Evolutionary conservation across 2,888 invertebrate genomes (phyloP).

Genomic region (Drosophila vallismaia): DNA sequence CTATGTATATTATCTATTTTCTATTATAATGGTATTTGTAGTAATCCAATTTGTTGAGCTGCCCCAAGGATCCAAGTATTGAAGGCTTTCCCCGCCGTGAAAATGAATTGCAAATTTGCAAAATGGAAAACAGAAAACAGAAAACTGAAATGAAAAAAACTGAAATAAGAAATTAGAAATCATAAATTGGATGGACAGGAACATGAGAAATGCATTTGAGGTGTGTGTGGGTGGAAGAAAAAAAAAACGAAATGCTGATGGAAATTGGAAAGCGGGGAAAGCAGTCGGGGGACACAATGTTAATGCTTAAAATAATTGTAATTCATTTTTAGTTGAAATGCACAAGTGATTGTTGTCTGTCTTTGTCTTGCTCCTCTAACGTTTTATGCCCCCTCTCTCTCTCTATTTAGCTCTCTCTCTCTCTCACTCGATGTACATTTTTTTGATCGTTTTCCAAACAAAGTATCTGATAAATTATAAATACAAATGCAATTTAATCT

Average conservation of each 20-base stretch:
- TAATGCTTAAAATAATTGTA: conserved; percentile 42
- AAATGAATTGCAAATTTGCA: background rate
- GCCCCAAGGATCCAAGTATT: conserved; percentile 38
- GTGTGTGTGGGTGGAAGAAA: background rate
- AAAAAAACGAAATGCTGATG: background rate
- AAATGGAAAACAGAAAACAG: background rate
- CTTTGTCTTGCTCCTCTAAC: background rate
- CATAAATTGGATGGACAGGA: conserved; percentile 20
- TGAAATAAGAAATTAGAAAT: background rate
- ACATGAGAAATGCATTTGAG: conserved; percentile 35
- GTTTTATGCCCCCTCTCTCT: too few species aligned
- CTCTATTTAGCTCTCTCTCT: background rate
- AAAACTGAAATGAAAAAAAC: too few species aligned
- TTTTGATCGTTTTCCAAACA: conserved; percentile 36
- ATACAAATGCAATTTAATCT: conserved; percentile 58
- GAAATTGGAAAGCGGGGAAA: background rate
- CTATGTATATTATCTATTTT: conserved; percentile 51
- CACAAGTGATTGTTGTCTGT: conserved; percentile 3
- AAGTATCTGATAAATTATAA: conserved; percentile 46
- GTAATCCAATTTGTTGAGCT: conserved; percentile 61
- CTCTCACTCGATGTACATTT: conserved; percentile 32
- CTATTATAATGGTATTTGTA: conserved; percentile 72
- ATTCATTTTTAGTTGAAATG: conserved; percentile 19
- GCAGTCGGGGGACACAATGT: conserved; percentile 3
- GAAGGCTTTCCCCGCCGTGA: background rate